A percentile compares a stretch with the other conserved stretches of the same genome.
Evolutionary conservation across 2,113 vertebrate genomes (phyloP).

Genomic region (Oplegnathus fasciatus): DNA sequence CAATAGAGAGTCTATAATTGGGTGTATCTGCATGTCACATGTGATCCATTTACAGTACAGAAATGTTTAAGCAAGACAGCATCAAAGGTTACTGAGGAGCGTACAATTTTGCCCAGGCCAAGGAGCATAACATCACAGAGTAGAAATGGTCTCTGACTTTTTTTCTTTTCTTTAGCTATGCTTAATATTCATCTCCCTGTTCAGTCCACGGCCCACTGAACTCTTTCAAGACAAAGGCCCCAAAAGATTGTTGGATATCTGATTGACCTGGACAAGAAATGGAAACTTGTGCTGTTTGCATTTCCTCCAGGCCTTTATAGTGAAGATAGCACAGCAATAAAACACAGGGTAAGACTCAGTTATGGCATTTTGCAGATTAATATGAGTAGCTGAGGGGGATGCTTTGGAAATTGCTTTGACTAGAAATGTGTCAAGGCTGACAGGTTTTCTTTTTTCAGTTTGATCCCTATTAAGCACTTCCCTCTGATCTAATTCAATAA

Average conservation of each 20-base stretch:
- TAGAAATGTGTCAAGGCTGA: conserved; percentile 78
- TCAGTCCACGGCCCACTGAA: conserved; percentile 31
- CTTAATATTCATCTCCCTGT: conserved; percentile 50
- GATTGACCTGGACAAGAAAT: conserved; percentile 67
- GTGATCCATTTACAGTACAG: conserved; percentile 62
- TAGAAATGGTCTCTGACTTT: conserved; percentile 57
- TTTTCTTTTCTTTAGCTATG: background rate
- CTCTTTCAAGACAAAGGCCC: conserved; percentile 49
- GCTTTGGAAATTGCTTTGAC: conserved; percentile 77
- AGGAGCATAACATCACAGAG: conserved; percentile 63
- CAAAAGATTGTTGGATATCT: conserved; percentile 59
- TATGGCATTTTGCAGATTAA: conserved; percentile 79
- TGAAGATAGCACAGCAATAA: conserved; percentile 56
- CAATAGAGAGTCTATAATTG: conserved; percentile 21
- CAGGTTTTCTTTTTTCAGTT: conserved; percentile 54
- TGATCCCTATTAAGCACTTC: conserved; percentile 80
- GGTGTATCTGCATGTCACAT: conserved; percentile 44
- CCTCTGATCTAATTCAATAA: conserved; percentile 81
- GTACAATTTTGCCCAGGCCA: conserved; percentile 25
- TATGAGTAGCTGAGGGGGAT: conserved; percentile 68
- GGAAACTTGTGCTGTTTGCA: conserved; percentile 60
- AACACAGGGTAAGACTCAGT: conserved; percentile 59
- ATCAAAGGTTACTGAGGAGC: conserved; percentile 45
- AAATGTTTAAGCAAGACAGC: conserved; percentile 53
- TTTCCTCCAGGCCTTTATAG: conserved; percentile 54